Evolutionary conservation across 2,797 vertebrate species (phyloP), one percentile per base, ranked within the genome.

Genomic region (Pseudomugil gertrudae): DNA sequence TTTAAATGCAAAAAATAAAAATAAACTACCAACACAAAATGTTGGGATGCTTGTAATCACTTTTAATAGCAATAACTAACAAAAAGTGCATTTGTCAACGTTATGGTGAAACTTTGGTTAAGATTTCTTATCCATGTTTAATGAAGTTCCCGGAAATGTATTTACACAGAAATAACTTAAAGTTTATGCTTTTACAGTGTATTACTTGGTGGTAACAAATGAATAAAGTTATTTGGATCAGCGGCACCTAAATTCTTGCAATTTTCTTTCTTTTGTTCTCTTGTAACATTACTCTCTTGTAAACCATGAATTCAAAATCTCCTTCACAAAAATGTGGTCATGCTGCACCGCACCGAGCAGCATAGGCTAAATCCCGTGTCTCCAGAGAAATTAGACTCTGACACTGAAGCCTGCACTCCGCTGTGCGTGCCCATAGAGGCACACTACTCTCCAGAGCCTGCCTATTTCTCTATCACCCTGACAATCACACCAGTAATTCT

Each of bases 401-500:
- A 52, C 57, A 71, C 68, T 64, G 26, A 64, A 68, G 10, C 38
- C 51, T 54, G 62, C 55, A 36, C 35, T 38, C 29, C 4, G 6
- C 35, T 57, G 15, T 32, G 29, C 17, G 0, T 61, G 26, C 48
- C 45, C 68, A 40, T 40, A 11, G 55, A 70, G 73, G 55, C 75
- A 81, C 17, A 65, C 52, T 52, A 61, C 48, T 57, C 69, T 76
- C 60, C 74, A 45, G 74, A 69, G 66, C 65, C 56, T 4, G n/a
- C 24, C 61, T 9, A 10, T 74, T 72, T 78, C 79, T 87, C 71
- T 73, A 86, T 91, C 91, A 83, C 78, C 55, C 70, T 81, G 79
- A 89, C 84, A 90, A 91, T 92, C 87, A 85, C 76, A 75, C 65
- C 47, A 54, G 83, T 90, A 88, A 86, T 89, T 88, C 36, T 32